Base-by-base conservation (phyloP, 2,888 invertebrate species). In the Emmelina monodactyla region DNA sequence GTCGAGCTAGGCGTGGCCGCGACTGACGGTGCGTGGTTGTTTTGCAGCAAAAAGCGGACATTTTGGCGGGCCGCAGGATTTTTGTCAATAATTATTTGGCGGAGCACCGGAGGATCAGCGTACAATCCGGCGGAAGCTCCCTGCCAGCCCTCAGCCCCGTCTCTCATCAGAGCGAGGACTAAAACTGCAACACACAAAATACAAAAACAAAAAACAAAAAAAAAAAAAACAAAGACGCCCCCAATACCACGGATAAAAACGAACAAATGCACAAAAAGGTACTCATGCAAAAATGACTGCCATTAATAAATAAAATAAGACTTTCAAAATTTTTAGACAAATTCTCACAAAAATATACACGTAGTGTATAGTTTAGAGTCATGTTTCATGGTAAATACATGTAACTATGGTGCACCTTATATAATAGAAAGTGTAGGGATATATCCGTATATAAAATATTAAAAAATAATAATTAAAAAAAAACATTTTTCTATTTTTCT, bases 1-100 rank as follows among this genome's bases (percentile, higher is more conserved):
- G 38, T 13, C 22, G 39, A 43, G 45, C 35, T 37, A 39, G 31
- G 33, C 33, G 30, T 32, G 45, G 43, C 42, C 49, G 51, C 55
- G 59, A 68, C 63, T 75, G 66, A 73, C 67, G 57, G 64, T 6
- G 13, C 29, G 29, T 12, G 66, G 55, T 76, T 76, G 62, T 76
- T 81, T 80, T 80, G 46, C 81, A 81, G 81, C 81, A 81, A 81
- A 79, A 81, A 65, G 81, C 81, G 70, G 81, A 81, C 70, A 78
- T 81, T 62, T 69, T 81, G 80, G 80, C 80, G 67, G 81, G 80
- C 55, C 81, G 81, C 63, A 72, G 81, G 67, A 79, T 81, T 69
- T 81, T 80, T 79, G 80, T 81, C 70, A 81, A 81, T 80, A 81
- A 81, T 81, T 81, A 80, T 80, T 80, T 81, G 81, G 81, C 81